phyloP scores from a whole-genome alignment of 2,113 vertebrate species.

The Gnathonemus echidnorhynchus region DNA sequence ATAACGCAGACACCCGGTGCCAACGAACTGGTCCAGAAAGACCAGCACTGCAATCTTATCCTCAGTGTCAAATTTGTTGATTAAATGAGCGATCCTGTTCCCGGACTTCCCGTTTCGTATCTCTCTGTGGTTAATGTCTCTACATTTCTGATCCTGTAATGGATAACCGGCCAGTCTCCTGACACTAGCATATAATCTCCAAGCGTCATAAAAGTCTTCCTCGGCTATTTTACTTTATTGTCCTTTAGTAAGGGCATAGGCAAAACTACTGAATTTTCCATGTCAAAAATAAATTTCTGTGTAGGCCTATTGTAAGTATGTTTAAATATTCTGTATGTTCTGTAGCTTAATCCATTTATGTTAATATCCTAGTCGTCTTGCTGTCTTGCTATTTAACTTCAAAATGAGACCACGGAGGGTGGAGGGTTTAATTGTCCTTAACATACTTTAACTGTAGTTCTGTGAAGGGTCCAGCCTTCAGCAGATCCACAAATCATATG shows the following conservation, averaged over 20 bases:
- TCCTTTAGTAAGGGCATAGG: neutral
- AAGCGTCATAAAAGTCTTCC: neutral
- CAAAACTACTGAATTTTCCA: neutral
- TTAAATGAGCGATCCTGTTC: neutral
- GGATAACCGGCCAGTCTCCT: neutral
- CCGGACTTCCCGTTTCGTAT: neutral
- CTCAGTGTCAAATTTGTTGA: neutral
- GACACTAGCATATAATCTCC: neutral
- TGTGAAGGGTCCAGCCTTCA: neutral
- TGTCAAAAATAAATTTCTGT: neutral
- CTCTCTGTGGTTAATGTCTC: neutral
- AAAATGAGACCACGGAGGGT: neutral
- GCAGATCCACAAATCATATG: neutral
- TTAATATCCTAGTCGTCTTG: neutral
- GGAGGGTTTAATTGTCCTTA: neutral
- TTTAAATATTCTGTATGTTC: neutral
- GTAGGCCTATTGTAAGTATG: neutral
- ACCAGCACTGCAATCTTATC: neutral
- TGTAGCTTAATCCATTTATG: neutral
- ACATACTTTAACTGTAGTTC: neutral
- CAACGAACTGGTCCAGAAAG: neutral
- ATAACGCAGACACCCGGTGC: neutral
- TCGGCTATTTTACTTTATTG: neutral
- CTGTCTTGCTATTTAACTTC: neutral
- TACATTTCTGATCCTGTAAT: neutral